Evolutionary conservation across 2,888 invertebrate species (phyloP), one percentile per base, ranked within the genome.

Genomic region (Neria commutata): DNA sequence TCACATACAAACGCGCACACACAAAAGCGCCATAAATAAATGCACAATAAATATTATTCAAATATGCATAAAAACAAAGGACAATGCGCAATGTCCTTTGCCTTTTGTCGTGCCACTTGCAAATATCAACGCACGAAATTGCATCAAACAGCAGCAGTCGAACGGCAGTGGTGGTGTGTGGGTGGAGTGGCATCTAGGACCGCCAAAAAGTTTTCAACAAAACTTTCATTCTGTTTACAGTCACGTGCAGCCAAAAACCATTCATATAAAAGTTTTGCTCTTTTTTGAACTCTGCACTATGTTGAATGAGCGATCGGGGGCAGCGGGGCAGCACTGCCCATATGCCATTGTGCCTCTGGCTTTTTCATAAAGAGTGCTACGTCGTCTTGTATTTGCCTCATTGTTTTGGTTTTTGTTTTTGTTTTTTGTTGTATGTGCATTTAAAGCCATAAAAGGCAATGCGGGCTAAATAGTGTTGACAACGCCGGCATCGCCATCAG

Each of bases 191-290:
- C n/a, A n/a, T n/a, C n/a, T n/a, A n/a, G n/a, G n/a, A 14, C 6
- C 16, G 4, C n/a, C n/a, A 42, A 17, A 42, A 42, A 42, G 5
- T 37, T 37, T 11, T 37, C n/a, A 37, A 37, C 34, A 58, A 58
- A 63, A 61, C 63, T 61, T 59, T 45, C 53, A 25, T 54, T 62
- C 63, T 56, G 52, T 61, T 60, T 63, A 58, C 65, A 71, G 68
- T 70, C 67, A 68, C 67, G 67, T 67, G 66, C 68, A 73, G 66
- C 45, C 57, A 61, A 61, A 46, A 66, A 57, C 53, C 60, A 62
- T 63, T 62, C 17, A 58, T 69, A 66, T 62, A 69, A 70, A 66
- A 54, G 34, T 55, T 63, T 56, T 56, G 55, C 46, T 25, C 37
- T 52, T 55, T 51, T 58, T 57, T 6, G n/a, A 40, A n/a, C 40